These are phyloP conservation scores for Ctena decussata DNA, from an alignment of 2,888 invertebrate genomes.

Conservation along the genomic window DNA sequence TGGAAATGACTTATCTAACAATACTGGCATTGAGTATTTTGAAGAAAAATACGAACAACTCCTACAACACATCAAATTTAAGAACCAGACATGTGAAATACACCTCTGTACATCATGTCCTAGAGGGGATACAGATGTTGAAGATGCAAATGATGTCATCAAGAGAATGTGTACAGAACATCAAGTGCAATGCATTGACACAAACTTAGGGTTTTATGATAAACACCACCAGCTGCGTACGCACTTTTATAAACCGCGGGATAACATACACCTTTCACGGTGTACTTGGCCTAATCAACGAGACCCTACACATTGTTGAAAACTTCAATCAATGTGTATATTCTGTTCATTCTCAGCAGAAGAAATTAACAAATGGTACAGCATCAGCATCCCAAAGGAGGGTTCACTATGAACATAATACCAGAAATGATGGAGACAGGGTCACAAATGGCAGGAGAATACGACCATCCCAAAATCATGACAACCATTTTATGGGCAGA, in stretches of 20 bases:
- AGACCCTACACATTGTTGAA: background rate
- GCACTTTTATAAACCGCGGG: background rate
- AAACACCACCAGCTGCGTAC: background rate
- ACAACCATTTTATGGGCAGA: background rate
- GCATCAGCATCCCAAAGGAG: background rate
- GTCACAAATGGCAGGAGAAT: background rate
- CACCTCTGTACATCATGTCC: conserved; percentile 2
- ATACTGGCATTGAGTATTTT: conserved; percentile 1
- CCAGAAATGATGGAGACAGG: background rate
- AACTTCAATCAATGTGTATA: background rate
- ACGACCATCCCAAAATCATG: background rate
- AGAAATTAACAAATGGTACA: background rate
- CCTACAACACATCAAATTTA: background rate
- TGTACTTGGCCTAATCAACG: conserved; percentile 13
- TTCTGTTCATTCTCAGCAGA: background rate
- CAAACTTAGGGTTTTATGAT: background rate
- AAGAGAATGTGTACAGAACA: background rate
- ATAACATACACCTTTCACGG: background rate
- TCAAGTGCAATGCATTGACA: background rate
- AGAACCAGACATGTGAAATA: background rate
- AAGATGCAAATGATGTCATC: background rate
- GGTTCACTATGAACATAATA: background rate
- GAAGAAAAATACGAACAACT: conserved; percentile 11
- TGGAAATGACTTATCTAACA: conserved; percentile 9
- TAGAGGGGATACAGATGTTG: conserved; percentile 10